Evolutionary conservation across 2,888 invertebrate genomes (phyloP).

Genomic region (Tenthredo mesomela): DNA sequence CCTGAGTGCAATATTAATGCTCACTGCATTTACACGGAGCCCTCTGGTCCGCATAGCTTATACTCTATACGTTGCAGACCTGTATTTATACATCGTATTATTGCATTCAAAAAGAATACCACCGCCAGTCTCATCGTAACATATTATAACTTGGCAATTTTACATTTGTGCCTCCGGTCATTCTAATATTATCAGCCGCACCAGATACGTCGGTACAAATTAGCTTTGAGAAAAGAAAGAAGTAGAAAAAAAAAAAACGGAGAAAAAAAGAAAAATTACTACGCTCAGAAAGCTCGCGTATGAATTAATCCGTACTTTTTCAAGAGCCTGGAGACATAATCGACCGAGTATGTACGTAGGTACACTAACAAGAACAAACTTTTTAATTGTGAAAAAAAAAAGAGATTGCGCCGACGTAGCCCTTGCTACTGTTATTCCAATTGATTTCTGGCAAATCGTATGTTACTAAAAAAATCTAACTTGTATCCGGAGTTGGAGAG

Average conservation of each 20-base stretch:
- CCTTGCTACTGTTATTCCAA: neutral
- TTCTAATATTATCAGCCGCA: constrained; percentile 56
- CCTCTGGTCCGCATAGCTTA: constrained; percentile 22
- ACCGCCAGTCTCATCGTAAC: constrained; percentile 50
- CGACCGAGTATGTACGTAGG: neutral
- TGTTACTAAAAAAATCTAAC: neutral
- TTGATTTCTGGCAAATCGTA: constrained; percentile 1
- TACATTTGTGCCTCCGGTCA: constrained; percentile 11
- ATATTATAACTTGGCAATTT: constrained; percentile 61
- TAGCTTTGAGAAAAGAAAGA: neutral
- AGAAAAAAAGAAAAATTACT: neutral
- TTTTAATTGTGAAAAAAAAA: neutral
- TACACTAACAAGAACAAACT: neutral
- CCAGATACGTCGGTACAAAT: neutral
- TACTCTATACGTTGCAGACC: constrained; percentile 9
- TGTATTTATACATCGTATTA: constrained; percentile 56
- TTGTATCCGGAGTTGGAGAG: neutral
- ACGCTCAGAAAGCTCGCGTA: neutral
- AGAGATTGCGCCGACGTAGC: neutral
- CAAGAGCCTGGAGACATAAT: neutral
- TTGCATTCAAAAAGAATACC: constrained; percentile 64
- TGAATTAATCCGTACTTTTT: constrained; percentile 11
- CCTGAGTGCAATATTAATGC: constrained; percentile 68
- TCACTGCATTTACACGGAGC: constrained; percentile 56
- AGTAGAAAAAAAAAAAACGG: neutral